These are phyloP conservation scores for Leptopilina myrica DNA, from an alignment of 2,888 invertebrate genomes.

Conservation along the genomic window DNA sequence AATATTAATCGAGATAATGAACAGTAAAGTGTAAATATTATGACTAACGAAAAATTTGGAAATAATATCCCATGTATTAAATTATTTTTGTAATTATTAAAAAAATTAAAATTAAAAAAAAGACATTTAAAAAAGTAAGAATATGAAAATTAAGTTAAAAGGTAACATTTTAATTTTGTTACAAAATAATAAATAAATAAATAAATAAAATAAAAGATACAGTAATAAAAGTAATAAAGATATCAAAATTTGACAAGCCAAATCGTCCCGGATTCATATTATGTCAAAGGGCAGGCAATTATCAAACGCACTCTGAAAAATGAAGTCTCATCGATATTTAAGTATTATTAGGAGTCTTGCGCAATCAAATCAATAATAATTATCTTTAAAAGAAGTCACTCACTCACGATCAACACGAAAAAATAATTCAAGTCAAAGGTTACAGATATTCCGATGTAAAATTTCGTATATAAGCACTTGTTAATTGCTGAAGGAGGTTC, in stretches of 20 bases:
- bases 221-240: not conserved
- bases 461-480: not conserved
- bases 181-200: not conserved
- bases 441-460: not conserved
- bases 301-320: not conserved
- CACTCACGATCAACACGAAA: not conserved
- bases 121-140: not conserved
- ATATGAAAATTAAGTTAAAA: not conserved
- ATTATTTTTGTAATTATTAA: no score
- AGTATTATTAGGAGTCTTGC: not conserved
- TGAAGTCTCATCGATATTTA: not conserved
- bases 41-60: no score
- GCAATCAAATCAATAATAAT: slow-evolving; percentile 3
- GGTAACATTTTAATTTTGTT: not conserved
- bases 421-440: slow-evolving; percentile 18
- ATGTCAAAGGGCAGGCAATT: slow-evolving; percentile 29
- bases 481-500: not conserved
- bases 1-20: no score
- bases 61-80: no score
- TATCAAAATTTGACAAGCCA: slow-evolving; percentile 2
- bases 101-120: no score
- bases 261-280: not conserved
- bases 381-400: slow-evolving; percentile 1
- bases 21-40: no score
- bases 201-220: not conserved